A percentile compares a stretch with the other conserved stretches of the same genome.
phyloP scores from a whole-genome alignment of 30 jellyfish, hydroid and myxozoan species.

The Turritopsis dohrnii region DNA sequence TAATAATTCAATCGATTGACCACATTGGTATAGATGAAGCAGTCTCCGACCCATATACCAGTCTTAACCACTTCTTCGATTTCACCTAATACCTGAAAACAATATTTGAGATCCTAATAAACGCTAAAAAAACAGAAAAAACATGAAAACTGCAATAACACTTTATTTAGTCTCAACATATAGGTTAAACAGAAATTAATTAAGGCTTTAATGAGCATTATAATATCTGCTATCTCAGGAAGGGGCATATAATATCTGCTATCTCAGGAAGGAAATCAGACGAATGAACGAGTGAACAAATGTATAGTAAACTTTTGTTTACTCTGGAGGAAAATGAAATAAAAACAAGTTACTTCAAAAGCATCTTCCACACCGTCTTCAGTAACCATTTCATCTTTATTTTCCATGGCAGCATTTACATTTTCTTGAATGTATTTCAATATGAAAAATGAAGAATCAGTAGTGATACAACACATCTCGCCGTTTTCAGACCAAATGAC shows the following conservation, averaged over 20 bases:
- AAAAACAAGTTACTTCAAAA: constrained; percentile 53
- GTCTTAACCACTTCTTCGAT: constrained; percentile 93
- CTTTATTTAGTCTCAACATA: no score
- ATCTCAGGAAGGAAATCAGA: no score
- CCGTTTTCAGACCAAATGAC: constrained; percentile 99
- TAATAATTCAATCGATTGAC: constrained; percentile 92
- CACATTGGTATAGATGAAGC: constrained; percentile 89
- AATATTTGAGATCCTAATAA: no score
- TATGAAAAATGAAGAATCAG: constrained; percentile 88
- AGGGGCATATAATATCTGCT: no score
- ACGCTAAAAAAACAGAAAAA: no score
- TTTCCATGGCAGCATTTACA: constrained; percentile 82
- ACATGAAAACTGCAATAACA: no score
- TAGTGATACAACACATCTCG: constrained; percentile 90
- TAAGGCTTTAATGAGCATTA: no score
- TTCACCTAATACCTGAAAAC: constrained; percentile 76
- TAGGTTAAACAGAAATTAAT: no score
- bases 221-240: no score
- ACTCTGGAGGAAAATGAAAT: no score
- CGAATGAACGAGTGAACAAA: no score
- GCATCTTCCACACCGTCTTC: constrained; percentile 99
- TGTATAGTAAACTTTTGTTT: no score
- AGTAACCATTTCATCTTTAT: constrained; percentile 76
- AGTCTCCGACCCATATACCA: constrained; percentile 99
- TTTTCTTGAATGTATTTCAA: constrained; percentile 68